Conservation (phyloP, 2,113 vertebrate genomes). For the Narcine bancroftii region DNA sequence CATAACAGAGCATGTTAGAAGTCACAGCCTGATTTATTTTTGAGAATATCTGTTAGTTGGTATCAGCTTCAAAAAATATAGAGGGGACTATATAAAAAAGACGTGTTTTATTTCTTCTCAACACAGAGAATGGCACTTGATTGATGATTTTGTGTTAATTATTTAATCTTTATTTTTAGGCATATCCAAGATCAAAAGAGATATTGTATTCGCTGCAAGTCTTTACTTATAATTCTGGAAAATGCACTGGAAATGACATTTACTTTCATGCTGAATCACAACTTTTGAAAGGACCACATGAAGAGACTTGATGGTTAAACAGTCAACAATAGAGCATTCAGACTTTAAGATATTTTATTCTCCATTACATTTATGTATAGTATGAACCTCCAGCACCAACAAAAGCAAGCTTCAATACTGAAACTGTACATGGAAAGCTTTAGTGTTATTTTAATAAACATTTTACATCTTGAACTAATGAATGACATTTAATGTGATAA, state of each 20-base stretch:
- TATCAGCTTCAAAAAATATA: not conserved
- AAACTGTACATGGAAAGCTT: slow-evolving; percentile 71
- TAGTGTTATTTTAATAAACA: slow-evolving; percentile 76
- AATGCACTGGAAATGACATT: not conserved
- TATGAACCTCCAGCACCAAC: slow-evolving; percentile 48
- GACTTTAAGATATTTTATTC: slow-evolving; percentile 47
- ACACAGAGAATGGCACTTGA: not conserved
- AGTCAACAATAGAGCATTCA: not conserved
- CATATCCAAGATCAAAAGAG: slow-evolving; percentile 96
- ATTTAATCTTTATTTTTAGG: slow-evolving; percentile 53
- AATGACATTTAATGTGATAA: slow-evolving; percentile 56
- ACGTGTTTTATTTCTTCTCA: not conserved
- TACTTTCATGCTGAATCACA: not conserved
- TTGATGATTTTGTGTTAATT: not conserved
- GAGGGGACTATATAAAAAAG: not conserved
- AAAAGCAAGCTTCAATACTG: slow-evolving; percentile 54
- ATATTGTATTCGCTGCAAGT: slow-evolving; percentile 95
- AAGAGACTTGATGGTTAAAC: not conserved
- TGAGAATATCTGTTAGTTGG: not conserved
- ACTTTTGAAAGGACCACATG: not conserved
- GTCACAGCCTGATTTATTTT: not conserved
- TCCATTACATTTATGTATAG: slow-evolving; percentile 45
- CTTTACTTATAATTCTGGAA: slow-evolving; percentile 71
- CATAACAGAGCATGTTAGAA: not conserved
- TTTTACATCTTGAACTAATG: slow-evolving; percentile 53